These are phyloP conservation scores for Macropodus opercularis DNA, from an alignment of 2,797 vertebrate species.

Conservation along the genomic window DNA sequence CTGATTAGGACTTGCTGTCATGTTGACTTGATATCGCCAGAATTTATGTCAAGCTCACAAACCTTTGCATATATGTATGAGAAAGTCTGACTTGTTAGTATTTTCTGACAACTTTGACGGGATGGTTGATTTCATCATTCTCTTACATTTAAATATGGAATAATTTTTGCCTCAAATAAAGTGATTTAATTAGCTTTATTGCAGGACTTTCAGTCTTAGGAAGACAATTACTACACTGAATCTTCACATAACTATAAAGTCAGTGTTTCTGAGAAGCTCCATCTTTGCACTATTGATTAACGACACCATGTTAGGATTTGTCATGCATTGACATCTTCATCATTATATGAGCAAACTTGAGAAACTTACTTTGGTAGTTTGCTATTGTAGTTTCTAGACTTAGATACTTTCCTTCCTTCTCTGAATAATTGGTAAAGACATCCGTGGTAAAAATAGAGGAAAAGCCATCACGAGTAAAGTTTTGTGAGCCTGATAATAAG, in stretches of 20 bases:
- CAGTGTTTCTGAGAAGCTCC: background rate
- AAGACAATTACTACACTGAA: background rate
- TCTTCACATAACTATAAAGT: background rate
- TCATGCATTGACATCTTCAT: background rate
- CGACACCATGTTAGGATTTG: background rate
- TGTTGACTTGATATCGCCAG: background rate
- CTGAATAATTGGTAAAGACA: conserved; percentile 26
- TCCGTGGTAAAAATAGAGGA: conserved; percentile 7
- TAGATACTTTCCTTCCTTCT: background rate
- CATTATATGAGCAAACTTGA: background rate
- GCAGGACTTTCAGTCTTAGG: too few species aligned
- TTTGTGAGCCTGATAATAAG: conserved; percentile 53
- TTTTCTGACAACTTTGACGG: background rate
- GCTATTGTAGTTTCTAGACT: background rate
- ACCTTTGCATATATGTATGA: too few species aligned
- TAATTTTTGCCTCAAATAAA: background rate
- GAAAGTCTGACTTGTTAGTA: background rate
- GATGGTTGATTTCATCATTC: background rate
- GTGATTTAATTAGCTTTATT: background rate
- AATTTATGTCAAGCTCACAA: too few species aligned
- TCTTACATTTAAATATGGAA: background rate
- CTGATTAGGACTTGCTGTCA: background rate
- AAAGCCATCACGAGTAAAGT: conserved; percentile 24
- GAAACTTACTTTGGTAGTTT: background rate
- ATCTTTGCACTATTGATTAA: background rate